Conservation (phyloP, 2,797 vertebrate genomes). For the Hephaestus fuliginosus region DNA sequence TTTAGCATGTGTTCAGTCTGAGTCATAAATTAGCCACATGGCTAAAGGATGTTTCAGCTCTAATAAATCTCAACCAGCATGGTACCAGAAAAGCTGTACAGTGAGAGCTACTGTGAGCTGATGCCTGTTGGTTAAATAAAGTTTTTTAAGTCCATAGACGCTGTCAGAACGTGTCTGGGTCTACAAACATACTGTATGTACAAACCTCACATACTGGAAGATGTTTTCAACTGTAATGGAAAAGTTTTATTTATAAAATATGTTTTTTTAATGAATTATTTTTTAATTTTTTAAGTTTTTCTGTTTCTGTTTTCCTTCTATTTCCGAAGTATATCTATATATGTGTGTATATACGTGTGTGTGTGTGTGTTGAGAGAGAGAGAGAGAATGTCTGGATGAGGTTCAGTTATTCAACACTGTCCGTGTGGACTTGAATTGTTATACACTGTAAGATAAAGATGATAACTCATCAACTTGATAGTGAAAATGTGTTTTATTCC, state of each 20-base stretch:
- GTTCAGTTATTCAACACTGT: neutral
- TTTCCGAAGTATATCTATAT: too few species aligned
- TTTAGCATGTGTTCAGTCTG: neutral
- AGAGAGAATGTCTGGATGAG: too few species aligned
- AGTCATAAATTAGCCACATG: neutral
- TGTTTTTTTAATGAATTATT: too few species aligned
- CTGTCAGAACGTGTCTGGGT: neutral
- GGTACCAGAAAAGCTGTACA: neutral
- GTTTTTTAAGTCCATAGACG: neutral
- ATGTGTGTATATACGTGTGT: too few species aligned
- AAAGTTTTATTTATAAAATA: too few species aligned
- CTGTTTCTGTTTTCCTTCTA: too few species aligned
- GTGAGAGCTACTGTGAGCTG: conserved; percentile 26
- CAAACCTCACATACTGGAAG: neutral
- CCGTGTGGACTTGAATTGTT: neutral
- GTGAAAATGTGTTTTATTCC: conserved; percentile 25
- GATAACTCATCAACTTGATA: neutral
- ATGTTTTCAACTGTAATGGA: neutral
- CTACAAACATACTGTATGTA: neutral
- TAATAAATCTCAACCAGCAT: neutral
- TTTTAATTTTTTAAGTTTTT: too few species aligned
- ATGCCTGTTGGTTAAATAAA: neutral
- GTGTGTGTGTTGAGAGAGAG: too few species aligned
- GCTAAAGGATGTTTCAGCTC: too few species aligned
- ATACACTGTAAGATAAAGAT: neutral